Conservation (phyloP, 2,797 vertebrate genomes). For the Morelia viridis region DNA sequence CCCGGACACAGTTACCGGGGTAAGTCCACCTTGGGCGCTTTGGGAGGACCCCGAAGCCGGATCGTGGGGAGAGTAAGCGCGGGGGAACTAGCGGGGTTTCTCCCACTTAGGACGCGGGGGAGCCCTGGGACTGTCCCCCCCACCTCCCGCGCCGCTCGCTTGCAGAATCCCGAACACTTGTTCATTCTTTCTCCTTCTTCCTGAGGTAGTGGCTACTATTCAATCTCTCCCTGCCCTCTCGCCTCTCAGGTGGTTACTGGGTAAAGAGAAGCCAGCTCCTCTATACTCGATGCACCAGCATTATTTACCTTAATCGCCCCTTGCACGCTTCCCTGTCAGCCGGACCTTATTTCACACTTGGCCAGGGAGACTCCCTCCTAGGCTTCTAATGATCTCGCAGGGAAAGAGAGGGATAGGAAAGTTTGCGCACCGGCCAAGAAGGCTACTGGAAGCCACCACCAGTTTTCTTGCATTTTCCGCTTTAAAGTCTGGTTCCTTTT, state of each 20-base stretch:
- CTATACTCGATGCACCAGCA: neutral
- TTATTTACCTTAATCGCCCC: neutral
- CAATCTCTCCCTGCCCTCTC: neutral
- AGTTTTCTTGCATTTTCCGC: constrained; percentile 50
- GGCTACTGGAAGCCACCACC: constrained; percentile 14
- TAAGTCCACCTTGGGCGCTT: constrained; percentile 66
- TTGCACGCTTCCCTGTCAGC: neutral
- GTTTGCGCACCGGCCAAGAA: constrained; percentile 56
- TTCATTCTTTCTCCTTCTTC: neutral
- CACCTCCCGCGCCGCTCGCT: constrained; percentile 47
- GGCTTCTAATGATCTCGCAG: constrained; percentile 20
- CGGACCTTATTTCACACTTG: neutral
- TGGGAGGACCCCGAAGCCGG: neutral
- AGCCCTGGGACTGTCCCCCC: constrained; percentile 6
- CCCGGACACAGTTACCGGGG: constrained; percentile 95
- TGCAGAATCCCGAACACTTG: constrained; percentile 43
- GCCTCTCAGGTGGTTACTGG: neutral
- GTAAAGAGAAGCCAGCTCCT: neutral
- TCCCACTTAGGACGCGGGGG: neutral
- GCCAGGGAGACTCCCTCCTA: constrained; percentile 12
- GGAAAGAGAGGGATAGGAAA: constrained; percentile 41
- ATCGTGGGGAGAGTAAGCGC: neutral
- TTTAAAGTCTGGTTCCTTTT: neutral
- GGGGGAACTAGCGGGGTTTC: neutral
- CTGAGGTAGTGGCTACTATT: no score